Conservation (phyloP, 2,888 invertebrate genomes). For the Oscheius sp. region DNA sequence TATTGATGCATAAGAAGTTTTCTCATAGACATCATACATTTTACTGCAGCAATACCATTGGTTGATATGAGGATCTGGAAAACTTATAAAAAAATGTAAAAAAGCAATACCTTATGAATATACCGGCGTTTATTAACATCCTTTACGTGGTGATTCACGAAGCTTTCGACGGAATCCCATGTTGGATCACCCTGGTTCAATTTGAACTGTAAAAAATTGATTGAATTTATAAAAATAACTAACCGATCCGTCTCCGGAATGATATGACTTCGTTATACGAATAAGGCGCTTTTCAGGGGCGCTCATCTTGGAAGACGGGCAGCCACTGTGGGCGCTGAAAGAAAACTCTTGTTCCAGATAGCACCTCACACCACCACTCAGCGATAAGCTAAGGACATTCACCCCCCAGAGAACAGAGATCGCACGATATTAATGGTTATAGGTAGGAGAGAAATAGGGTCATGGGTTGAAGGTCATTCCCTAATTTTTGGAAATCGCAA, state of each 20-base stretch:
- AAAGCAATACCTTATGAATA: constrained; percentile 57
- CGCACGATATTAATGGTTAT: not conserved
- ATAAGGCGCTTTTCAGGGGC: not conserved
- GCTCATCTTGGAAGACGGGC: constrained; percentile 19
- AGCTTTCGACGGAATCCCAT: constrained; percentile 53
- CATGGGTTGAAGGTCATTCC: not conserved
- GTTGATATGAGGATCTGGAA: constrained; percentile 68
- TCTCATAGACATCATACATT: constrained; percentile 65
- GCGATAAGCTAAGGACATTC: constrained; percentile 14
- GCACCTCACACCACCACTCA: constrained; percentile 25
- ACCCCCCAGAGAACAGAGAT: not conserved
- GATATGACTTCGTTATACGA: constrained; percentile 16
- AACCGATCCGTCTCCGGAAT: not conserved
- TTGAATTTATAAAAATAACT: not conserved
- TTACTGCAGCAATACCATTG: constrained; percentile 69
- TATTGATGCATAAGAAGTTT: constrained; percentile 59
- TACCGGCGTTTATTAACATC: constrained; percentile 51
- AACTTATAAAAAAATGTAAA: not conserved
- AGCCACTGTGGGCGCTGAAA: constrained; percentile 28
- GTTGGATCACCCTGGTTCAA: constrained; percentile 36
- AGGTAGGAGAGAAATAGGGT: not conserved
- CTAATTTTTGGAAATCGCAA: not conserved
- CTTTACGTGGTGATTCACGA: constrained; percentile 54
- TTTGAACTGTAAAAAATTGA: constrained; percentile 27
- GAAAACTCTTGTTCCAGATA: constrained; percentile 16